Conservation (phyloP, 2,113 vertebrate species). For the Hoplias malabaricus region DNA sequence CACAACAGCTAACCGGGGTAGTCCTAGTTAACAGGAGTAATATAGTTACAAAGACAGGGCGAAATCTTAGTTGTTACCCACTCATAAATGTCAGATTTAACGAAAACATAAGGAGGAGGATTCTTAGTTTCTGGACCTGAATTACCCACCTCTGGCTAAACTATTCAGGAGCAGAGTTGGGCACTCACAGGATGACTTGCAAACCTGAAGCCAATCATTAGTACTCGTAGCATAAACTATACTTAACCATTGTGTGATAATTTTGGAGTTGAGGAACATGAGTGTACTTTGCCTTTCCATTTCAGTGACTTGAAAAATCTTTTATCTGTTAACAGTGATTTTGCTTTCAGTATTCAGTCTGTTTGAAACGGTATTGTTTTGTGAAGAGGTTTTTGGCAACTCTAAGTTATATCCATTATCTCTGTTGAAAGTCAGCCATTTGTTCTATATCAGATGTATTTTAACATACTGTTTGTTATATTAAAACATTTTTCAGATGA, state of each 20-base stretch:
- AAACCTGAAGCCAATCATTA: not conserved
- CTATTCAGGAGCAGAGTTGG: not conserved
- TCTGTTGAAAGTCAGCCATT: not conserved
- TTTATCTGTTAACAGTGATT: not conserved
- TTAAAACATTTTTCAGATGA: conserved; percentile 15
- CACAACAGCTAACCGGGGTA: too few relatives aligned
- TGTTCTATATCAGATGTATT: not conserved
- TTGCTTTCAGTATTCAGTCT: conserved; percentile 8
- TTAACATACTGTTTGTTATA: not conserved
- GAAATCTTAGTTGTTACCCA: too few relatives aligned
- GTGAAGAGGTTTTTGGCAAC: not conserved
- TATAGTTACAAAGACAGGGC: too few relatives aligned
- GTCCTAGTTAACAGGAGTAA: too few relatives aligned
- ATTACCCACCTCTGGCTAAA: too few relatives aligned
- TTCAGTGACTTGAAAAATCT: not conserved
- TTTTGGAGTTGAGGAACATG: not conserved
- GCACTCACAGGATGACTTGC: not conserved
- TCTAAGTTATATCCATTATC: not conserved
- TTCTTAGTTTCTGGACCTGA: too few relatives aligned
- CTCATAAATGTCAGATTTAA: too few relatives aligned
- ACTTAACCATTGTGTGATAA: not conserved
- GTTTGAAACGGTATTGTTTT: not conserved
- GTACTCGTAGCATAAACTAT: not conserved
- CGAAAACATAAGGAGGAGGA: too few relatives aligned
- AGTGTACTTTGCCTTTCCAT: not conserved